Conservation (phyloP, 2,888 invertebrate species). For the Arctia plantaginis region DNA sequence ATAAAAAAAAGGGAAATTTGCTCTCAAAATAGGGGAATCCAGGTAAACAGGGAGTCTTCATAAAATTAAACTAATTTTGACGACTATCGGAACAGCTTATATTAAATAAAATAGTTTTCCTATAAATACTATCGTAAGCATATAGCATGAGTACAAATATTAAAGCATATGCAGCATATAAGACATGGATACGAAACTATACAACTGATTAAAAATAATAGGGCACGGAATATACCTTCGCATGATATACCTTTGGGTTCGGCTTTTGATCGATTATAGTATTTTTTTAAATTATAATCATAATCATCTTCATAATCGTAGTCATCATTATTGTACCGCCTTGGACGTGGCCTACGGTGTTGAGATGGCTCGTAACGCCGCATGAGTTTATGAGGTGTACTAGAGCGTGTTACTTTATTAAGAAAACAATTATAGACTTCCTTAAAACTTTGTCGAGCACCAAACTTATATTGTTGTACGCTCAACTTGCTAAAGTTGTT, state of each 20-base stretch:
- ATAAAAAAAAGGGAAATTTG: background rate
- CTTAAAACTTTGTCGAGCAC: conserved; percentile 1
- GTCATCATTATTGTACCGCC: background rate
- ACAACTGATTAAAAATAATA: background rate
- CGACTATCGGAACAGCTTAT: background rate
- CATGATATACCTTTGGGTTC: background rate
- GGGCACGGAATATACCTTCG: background rate
- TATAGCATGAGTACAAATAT: background rate
- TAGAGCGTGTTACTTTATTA: background rate
- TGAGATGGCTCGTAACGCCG: background rate
- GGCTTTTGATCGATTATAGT: background rate
- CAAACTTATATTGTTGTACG: conserved; percentile 1
- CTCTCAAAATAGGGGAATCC: background rate
- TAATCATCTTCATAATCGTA: background rate
- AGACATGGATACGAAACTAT: conserved; percentile 4
- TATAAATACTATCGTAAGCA: background rate
- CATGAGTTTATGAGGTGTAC: background rate
- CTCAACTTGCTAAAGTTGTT: background rate
- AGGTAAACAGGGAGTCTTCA: too few species aligned
- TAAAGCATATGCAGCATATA: background rate
- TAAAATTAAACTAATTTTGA: too few species aligned
- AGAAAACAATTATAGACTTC: conserved; percentile 9
- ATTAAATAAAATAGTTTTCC: background rate
- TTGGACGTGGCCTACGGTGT: background rate
- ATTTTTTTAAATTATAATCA: background rate